A percentile compares a stretch with the other conserved stretches of the same genome.
Conservation (phyloP, 2,888 invertebrate species). For the Zelleria hepariella region DNA sequence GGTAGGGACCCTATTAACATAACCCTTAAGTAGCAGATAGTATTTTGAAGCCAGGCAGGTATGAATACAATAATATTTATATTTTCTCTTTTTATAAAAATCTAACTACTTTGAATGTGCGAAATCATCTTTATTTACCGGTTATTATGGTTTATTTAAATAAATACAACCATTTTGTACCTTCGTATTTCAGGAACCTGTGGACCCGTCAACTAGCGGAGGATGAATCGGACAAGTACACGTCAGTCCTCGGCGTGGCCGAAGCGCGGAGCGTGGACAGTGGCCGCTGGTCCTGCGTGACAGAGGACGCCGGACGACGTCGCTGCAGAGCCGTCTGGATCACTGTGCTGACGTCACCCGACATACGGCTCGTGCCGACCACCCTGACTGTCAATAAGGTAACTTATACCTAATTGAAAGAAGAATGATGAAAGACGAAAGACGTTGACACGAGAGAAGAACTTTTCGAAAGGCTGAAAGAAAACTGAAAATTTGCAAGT, state of each 20-base stretch:
- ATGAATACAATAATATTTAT: no score
- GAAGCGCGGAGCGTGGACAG: slow-evolving; percentile 79
- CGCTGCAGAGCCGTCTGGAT: slow-evolving; percentile 77
- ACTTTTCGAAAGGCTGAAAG: no score
- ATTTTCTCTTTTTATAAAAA: no score
- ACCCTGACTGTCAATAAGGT: slow-evolving; percentile 81
- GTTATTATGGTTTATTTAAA: background rate
- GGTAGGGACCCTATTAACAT: slow-evolving; percentile 47
- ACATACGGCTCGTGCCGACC: slow-evolving; percentile 78
- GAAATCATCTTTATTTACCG: no score
- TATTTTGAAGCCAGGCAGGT: no score
- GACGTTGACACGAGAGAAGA: no score
- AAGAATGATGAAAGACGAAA: no score
- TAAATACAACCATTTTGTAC: background rate
- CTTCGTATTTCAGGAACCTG: slow-evolving; percentile 66
- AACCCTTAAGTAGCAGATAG: no score
- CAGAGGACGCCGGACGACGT: slow-evolving; percentile 77
- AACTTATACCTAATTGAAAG: slow-evolving; percentile 11
- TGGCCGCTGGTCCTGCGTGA: slow-evolving; percentile 86
- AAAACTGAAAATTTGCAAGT: no score
- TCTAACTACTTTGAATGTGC: no score
- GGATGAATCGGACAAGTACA: slow-evolving; percentile 61
- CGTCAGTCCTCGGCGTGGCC: slow-evolving; percentile 80
- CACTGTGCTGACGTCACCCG: slow-evolving; percentile 74
- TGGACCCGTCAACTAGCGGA: slow-evolving; percentile 76